Conservation (phyloP, 2,888 invertebrate species). For the Drosophila helvetica region DNA sequence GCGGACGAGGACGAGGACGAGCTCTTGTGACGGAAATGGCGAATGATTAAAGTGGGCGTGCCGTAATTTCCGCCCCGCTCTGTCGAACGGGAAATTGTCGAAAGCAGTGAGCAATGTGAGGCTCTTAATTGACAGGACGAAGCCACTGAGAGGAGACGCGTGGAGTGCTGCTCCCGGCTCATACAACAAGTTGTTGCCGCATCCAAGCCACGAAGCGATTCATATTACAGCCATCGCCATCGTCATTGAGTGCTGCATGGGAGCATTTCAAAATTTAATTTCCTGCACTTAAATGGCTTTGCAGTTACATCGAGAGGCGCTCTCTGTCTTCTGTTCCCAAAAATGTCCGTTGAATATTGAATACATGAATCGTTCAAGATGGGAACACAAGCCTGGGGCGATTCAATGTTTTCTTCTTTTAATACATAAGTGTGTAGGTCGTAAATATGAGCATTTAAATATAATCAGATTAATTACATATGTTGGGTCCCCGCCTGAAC, state of each 20-base stretch:
- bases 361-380: too few relatives aligned
- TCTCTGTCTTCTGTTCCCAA: too few relatives aligned
- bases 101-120: constrained; percentile 24
- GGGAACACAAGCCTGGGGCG: too few relatives aligned
- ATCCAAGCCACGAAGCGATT: constrained; percentile 19
- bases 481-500: too few relatives aligned
- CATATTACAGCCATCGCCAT: constrained; percentile 25
- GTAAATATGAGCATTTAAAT: too few relatives aligned
- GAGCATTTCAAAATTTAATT: constrained; percentile 65
- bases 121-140: constrained; percentile 44
- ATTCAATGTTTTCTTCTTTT: too few relatives aligned
- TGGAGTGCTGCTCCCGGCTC: constrained; percentile 18
- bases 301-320: constrained; percentile 30
- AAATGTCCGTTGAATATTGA: too few relatives aligned
- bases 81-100: constrained; percentile 69
- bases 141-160: constrained; percentile 26
- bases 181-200: constrained; percentile 46
- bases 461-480: too few relatives aligned
- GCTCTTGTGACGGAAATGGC: constrained; percentile 62
- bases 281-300: constrained; percentile 76
- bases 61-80: constrained; percentile 70
- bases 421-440: too few relatives aligned
- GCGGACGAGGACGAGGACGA: not conserved
- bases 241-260: constrained; percentile 20
- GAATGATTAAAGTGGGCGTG: constrained; percentile 77